phyloP scores from a whole-genome alignment of 2,113 vertebrate species.

The Poeciliopsis occidentalis region DNA sequence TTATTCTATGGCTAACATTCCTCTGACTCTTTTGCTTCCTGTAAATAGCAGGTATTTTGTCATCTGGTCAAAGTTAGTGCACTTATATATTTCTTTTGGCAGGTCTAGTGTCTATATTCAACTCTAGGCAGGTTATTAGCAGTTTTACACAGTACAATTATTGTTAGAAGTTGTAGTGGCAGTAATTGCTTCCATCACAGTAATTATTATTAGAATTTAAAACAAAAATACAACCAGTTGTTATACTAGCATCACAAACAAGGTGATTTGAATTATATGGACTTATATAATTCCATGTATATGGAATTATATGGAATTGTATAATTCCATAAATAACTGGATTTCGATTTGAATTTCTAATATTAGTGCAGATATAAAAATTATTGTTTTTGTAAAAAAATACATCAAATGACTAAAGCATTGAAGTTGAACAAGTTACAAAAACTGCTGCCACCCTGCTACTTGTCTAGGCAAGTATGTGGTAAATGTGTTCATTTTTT shows the following conservation, averaged over 20 bases:
- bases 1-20: constrained; percentile 37
- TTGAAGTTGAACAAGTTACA: neutral
- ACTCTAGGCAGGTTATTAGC: constrained; percentile 22
- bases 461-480: neutral
- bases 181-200: neutral
- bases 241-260: neutral
- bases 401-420: neutral
- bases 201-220: neutral
- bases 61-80: constrained; percentile 13
- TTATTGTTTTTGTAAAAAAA: neutral
- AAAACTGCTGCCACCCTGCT: neutral
- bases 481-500: too few relatives aligned
- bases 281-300: too few relatives aligned
- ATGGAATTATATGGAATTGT: too few relatives aligned
- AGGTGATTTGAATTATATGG: neutral
- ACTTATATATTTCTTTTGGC: constrained; percentile 14
- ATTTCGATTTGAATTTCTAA: neutral
- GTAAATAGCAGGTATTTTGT: constrained; percentile 41
- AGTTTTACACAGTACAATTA: constrained; percentile 31
- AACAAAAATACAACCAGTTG: neutral
- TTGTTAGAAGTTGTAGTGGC: neutral
- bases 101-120: constrained; percentile 35
- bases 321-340: too few relatives aligned
- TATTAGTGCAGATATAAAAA: neutral
- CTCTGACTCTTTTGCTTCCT: constrained; percentile 20